Evolutionary conservation across 2,797 vertebrate genomes (phyloP).

Genomic region (Mus caroli): DNA sequence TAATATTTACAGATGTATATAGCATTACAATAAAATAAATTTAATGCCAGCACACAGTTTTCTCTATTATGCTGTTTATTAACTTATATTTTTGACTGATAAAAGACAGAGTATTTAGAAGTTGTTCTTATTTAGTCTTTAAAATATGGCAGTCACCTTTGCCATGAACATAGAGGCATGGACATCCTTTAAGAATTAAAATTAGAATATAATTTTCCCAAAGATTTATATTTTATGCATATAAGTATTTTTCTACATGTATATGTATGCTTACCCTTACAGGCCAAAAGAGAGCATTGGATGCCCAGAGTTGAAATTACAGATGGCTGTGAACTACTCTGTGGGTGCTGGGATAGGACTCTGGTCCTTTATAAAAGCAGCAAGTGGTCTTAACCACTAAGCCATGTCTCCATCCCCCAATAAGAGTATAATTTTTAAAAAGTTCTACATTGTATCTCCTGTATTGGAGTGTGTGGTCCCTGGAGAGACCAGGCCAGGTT

Average conservation of each 20-base stretch:
- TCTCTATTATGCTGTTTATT: background rate
- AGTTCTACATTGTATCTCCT: constrained; percentile 18
- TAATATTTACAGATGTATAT: constrained; percentile 54
- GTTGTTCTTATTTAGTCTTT: constrained; percentile 56
- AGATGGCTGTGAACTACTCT: background rate
- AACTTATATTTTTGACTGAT: constrained; percentile 45
- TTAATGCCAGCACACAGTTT: background rate
- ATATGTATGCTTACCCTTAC: background rate
- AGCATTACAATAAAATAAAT: constrained; percentile 43
- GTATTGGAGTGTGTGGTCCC: background rate
- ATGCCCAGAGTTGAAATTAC: background rate
- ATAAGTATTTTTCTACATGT: background rate
- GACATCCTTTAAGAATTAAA: constrained; percentile 39
- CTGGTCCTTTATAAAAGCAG: background rate
- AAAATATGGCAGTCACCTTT: constrained; percentile 32
- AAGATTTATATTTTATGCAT: background rate
- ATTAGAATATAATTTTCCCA: background rate
- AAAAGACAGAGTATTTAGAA: constrained; percentile 48
- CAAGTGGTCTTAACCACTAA: background rate
- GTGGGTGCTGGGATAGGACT: background rate
- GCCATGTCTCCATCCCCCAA: background rate
- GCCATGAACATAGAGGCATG: background rate
- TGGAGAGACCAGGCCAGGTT: constrained; percentile 21
- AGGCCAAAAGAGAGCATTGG: background rate
- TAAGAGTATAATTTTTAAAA: constrained; percentile 26